Conservation (phyloP, 2,797 vertebrate species). For the Anolis apletophallus region DNA sequence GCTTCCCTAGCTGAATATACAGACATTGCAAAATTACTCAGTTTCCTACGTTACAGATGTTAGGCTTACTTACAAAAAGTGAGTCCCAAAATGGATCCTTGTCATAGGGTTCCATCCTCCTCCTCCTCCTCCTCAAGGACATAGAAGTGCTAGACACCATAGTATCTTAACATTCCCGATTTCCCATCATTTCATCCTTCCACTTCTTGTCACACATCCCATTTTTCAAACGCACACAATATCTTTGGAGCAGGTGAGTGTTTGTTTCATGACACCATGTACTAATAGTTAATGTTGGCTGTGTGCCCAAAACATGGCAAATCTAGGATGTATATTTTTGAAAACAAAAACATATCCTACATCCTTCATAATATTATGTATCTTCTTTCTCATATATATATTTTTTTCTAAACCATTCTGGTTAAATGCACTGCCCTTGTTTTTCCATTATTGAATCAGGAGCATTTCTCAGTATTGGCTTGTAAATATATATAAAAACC, state of each 20-base stretch:
- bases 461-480: slow-evolving; percentile 74
- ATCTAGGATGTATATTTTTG: neutral
- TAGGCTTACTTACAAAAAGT: no score
- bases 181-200: neutral
- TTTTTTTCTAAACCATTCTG: slow-evolving; percentile 2
- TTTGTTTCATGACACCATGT: neutral
- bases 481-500: slow-evolving; percentile 82
- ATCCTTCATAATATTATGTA: neutral
- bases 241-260: neutral
- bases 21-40: no score
- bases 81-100: no score
- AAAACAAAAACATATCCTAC: neutral
- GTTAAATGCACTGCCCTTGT: slow-evolving; percentile 70
- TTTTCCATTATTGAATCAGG: slow-evolving; percentile 70
- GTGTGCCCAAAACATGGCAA: slow-evolving; percentile 6
- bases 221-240: neutral
- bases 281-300: neutral
- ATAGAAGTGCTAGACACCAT: neutral
- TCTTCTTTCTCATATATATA: neutral
- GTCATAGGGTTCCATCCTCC: neutral
- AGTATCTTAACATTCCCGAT: neutral
- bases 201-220: neutral
- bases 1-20: no score
- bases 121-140: neutral
- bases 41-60: no score